Conservation (phyloP, 2,888 invertebrate species). For the Dryocosmus kuriphilus region DNA sequence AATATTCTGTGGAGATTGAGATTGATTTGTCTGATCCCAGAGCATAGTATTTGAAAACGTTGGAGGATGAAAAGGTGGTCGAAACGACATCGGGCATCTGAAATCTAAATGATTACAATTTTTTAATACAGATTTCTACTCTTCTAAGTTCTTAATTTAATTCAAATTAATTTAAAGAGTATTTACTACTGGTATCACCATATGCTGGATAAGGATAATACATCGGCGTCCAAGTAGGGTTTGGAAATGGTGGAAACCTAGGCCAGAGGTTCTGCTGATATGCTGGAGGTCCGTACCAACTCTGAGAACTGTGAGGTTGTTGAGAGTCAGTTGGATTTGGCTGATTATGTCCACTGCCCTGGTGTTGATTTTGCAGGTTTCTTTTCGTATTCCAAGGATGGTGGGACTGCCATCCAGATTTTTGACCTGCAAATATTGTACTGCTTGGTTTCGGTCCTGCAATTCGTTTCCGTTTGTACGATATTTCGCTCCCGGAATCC, state of each 20-base stretch:
- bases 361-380: conserved; percentile 45
- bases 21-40: conserved; percentile 46
- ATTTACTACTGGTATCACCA: conserved; percentile 41
- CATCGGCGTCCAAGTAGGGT: conserved; percentile 50
- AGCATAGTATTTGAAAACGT: conserved; percentile 12
- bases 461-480: conserved; percentile 47
- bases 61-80: conserved; percentile 13
- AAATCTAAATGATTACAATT: conserved; percentile 10
- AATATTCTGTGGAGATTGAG: conserved; percentile 3
- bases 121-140: neutral
- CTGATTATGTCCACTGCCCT: conserved; percentile 30
- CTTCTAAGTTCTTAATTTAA: neutral
- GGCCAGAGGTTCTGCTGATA: conserved; percentile 47
- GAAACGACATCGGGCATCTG: conserved; percentile 8
- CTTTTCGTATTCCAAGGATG: conserved; percentile 69
- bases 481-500: conserved; percentile 42
- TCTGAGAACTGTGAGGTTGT: conserved; percentile 48
- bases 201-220: conserved; percentile 41
- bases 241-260: conserved; percentile 44
- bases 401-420: conserved; percentile 64
- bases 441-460: neutral
- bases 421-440: conserved; percentile 36
- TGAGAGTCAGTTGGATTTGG: conserved; percentile 32
- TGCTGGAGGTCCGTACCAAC: conserved; percentile 56
- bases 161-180: neutral